Evolutionary conservation across 2,113 vertebrate genomes (phyloP), one percentile per base, ranked within the genome.

Genomic region (Dromaius novaehollandiae): DNA sequence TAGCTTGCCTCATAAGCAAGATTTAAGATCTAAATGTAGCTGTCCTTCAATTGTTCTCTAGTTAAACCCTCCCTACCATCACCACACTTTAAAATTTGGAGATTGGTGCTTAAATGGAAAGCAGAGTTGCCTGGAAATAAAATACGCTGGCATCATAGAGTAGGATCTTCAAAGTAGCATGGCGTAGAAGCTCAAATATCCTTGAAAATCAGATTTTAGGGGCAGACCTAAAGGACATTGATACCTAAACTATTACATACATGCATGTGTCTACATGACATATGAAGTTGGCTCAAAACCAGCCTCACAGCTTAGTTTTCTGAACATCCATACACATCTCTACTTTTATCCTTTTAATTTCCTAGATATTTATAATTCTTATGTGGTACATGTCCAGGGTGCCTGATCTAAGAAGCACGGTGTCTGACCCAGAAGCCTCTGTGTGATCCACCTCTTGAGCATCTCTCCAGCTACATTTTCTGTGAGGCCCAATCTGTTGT

Each of bases 31-130:
- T 91, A 94, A 94, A 77, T 28, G 30, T 86, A 82, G 48, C 64
- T 93, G 88, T 94, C 93, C 89, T 95, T 97, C 96, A 92, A 17
- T 60, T 96, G 85, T 26, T 95, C 93, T 93, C 55, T 63, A 88
- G 48, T 69, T 63, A 86, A 95, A 93, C 13, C 63, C n/a, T 69
- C 68, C 48, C 42, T 66, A 58, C 30, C 42, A 79, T 84, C 51
- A 82, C 19, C 8, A 83, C 4, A 19, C 3, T 80, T 70, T 68
- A 88, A 82, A 92, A 36, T 38, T 87, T 90, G 48, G 65, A 90
- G 95, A 96, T 48, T 14, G 9, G 11, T 79, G 30, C 2, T 92
- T 84, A 75, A 94, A 79, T 13, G 46, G 56, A 68, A 89, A 8
- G 79, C 6, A 36, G 13, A 82, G 38, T 34, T 69, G 5, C 13